These are phyloP conservation scores for Gerosis bhagava DNA, from an alignment of 2,888 invertebrate species.

Conservation along the genomic window DNA sequence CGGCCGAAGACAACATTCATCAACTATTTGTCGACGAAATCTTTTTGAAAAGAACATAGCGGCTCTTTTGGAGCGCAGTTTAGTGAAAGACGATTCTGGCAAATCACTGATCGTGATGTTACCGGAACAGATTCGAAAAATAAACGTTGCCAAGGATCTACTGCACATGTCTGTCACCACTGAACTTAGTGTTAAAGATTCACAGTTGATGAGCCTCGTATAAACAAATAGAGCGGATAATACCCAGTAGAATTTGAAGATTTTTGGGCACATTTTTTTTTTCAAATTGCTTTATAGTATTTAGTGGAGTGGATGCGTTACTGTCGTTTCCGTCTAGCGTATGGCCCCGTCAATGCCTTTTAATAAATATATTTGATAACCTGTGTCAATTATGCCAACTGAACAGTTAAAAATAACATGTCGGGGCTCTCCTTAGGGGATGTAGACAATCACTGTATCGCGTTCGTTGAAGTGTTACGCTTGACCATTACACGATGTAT, in stretches of 20 bases:
- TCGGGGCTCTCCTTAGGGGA: conserved; percentile 40
- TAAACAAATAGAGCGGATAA: conserved; percentile 49
- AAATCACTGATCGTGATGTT: conserved; percentile 44
- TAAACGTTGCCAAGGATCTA: conserved; percentile 46
- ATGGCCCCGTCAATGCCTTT: conserved; percentile 49
- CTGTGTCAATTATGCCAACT: conserved; percentile 70
- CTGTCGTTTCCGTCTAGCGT: conserved; percentile 69
- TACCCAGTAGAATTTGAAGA: conserved; percentile 44
- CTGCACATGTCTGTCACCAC: conserved; percentile 53
- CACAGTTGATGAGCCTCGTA: conserved; percentile 43
- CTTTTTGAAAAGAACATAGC: conserved; percentile 47
- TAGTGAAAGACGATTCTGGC: conserved; percentile 41
- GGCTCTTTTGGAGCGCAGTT: conserved; percentile 52
- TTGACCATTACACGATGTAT: too few species aligned
- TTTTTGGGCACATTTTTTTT: conserved; percentile 53
- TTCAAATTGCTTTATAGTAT: conserved; percentile 35
- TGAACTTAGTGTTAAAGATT: conserved; percentile 50
- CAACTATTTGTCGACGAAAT: conserved; percentile 52
- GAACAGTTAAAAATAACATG: conserved; percentile 77
- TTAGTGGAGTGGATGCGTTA: conserved; percentile 45
- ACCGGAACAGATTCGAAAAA: conserved; percentile 57
- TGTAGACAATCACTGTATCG: conserved; percentile 32
- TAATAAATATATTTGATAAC: conserved; percentile 75
- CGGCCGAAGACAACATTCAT: conserved; percentile 58
- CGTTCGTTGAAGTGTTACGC: too few species aligned